Evolutionary conservation across 2,888 invertebrate genomes (phyloP), one percentile per base, ranked within the genome.

Genomic region (Ferdinandea cuprea): DNA sequence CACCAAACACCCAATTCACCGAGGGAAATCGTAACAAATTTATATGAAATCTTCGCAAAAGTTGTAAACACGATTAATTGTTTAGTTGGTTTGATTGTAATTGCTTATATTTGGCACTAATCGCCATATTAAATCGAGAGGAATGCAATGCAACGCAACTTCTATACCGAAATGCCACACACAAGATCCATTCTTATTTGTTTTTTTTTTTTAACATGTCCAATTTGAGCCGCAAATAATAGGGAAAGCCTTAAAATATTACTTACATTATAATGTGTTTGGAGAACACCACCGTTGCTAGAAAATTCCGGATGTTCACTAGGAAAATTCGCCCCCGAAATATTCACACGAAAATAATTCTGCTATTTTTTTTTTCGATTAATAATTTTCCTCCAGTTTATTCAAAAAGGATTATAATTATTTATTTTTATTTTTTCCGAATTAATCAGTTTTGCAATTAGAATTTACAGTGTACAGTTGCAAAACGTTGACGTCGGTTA

Each of bases 401-500:
- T 59, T 19, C 11, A 8, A 46, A 30, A 61, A 37, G 11, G 9
- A n/a, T n/a, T 25, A 25, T 3, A 25, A 40, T 19, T 21, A n/a
- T n/a, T n/a, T n/a, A n/a, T 59, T 61, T 37, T 69, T 59, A 37
- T 37, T 63, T 25, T 48, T 21, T 28, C 35, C 7, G 15, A 44
- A 44, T 44, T 44, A 44, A 44, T 19, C n/a, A 21, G 50, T 61
- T 73, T 73, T 65, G 17, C 63, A 50, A 28, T 58, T 21, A 21
- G 44, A 80, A 78, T 63, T 63, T 35, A 58, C 50, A 35, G 42
- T 17, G 42, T 63, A 56, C 25, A 44, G 11, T 58, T 68, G 66
- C 46, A 61, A 68, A 66, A 78, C 58, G 66, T 79, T 68, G 61
- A 68, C 68, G 74, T 74, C 59, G 59, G 19, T 69, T 69, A 66